A percentile compares a stretch with the other conserved stretches of the same genome.
Evolutionary conservation across 1,140 invertebrate genomes (phyloP).

Genomic region (Drosophila nigromelanica): DNA sequence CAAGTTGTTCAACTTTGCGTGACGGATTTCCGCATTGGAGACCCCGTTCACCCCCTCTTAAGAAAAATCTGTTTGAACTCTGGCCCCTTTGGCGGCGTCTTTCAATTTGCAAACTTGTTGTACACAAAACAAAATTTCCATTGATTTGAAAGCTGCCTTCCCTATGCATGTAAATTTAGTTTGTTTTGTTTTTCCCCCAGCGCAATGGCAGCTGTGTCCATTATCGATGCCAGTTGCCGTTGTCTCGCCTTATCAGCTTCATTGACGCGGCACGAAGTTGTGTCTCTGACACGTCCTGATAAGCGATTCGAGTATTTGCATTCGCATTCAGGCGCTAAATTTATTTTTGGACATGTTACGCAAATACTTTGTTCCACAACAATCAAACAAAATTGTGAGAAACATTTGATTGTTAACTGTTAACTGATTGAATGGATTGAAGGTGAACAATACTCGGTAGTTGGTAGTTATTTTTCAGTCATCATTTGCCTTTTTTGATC

Average conservation of each 20-base stretch:
- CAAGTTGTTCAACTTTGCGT: slow-evolving; percentile 57
- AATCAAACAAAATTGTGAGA: slow-evolving; percentile 6
- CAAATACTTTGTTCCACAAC: slow-evolving; percentile 4
- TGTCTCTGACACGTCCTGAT: slow-evolving; percentile 15
- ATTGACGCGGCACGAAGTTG: no score
- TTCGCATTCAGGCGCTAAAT: slow-evolving; percentile 16
- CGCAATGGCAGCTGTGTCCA: slow-evolving; percentile 7
- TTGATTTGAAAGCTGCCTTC: slow-evolving; percentile 23
- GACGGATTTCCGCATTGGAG: slow-evolving; percentile 75
- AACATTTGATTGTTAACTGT: slow-evolving; percentile 15
- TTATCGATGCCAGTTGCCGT: background rate
- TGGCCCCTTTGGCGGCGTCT: slow-evolving; percentile 21
- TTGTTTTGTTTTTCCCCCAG: background rate
- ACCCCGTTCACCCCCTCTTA: slow-evolving; percentile 18
- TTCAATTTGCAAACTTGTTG: slow-evolving; percentile 35
- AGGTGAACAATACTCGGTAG: slow-evolving; percentile 4
- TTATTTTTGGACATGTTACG: slow-evolving; percentile 10
- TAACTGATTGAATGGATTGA: slow-evolving; percentile 8
- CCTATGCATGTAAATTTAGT: slow-evolving; percentile 1
- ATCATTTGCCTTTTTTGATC: slow-evolving; percentile 9
- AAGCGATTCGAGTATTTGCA: slow-evolving; percentile 19
- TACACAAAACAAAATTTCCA: slow-evolving; percentile 11
- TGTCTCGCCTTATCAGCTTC: slow-evolving; percentile 25
- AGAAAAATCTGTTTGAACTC: slow-evolving; percentile 49
- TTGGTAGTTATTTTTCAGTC: slow-evolving; percentile 3